Conservation (phyloP, 2,888 invertebrate genomes). For the Rhodophaea formosa region DNA sequence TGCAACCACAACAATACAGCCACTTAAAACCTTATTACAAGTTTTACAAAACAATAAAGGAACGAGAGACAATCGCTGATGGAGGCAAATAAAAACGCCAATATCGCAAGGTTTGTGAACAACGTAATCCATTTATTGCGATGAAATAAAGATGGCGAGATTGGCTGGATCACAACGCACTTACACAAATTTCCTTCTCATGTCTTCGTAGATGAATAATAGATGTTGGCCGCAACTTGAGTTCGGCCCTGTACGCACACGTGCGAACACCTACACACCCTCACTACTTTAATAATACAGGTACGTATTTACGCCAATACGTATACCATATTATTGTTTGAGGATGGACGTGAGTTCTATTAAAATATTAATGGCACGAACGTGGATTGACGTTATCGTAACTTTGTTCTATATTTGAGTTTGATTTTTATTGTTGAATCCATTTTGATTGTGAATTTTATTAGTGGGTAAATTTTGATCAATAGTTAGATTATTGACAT, state of each 20-base stretch:
- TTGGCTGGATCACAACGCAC: conserved; percentile 77
- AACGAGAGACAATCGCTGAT: conserved; percentile 38
- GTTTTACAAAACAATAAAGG: conserved; percentile 34
- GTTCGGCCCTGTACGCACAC: conserved; percentile 39
- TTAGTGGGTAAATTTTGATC: background rate
- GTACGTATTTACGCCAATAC: conserved; percentile 29
- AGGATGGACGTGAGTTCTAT: conserved; percentile 14
- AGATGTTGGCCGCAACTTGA: conserved; percentile 58
- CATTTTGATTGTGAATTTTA: background rate
- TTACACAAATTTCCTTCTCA: conserved; percentile 77
- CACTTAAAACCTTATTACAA: conserved; percentile 21
- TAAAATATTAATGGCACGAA: conserved; percentile 10
- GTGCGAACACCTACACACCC: conserved; percentile 33
- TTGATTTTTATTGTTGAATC: background rate
- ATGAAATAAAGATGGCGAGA: conserved; percentile 76
- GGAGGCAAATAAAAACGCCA: conserved; percentile 51
- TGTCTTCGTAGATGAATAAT: conserved; percentile 77
- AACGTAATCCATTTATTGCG: conserved; percentile 73
- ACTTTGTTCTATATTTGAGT: conserved; percentile 3
- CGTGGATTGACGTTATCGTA: background rate
- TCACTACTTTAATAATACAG: conserved; percentile 30
- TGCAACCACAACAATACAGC: background rate
- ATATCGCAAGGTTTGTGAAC: conserved; percentile 62
- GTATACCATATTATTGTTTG: conserved; percentile 29
- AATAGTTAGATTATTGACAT: background rate